Evolutionary conservation across 1,140 invertebrate genomes (phyloP).

Genomic region (Bradysia coprophila): DNA sequence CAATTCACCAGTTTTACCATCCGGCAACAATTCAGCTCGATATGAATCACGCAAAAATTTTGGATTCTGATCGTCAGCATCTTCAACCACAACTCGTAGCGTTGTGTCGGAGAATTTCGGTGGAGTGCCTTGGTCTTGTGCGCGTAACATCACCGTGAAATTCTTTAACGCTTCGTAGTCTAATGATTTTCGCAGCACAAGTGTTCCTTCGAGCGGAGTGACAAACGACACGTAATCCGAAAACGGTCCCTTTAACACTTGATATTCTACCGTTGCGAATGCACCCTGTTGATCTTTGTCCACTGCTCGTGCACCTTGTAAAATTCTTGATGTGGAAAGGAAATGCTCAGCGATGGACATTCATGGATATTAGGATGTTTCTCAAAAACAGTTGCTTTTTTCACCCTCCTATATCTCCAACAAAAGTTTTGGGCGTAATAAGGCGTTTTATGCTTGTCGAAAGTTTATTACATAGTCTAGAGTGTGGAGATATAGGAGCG

Average conservation of each 20-base stretch:
- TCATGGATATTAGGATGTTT: no score
- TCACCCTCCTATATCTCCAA: no score
- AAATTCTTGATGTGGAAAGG: conserved; percentile 23
- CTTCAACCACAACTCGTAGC: conserved; percentile 60
- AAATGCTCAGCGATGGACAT: no score
- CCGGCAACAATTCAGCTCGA: conserved; percentile 39
- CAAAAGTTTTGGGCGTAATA: no score
- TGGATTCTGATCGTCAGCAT: conserved; percentile 88
- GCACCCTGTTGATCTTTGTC: conserved; percentile 79
- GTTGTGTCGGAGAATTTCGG: conserved; percentile 52
- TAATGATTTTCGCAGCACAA: conserved; percentile 58
- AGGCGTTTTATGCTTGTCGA: no score
- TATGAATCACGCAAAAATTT: conserved; percentile 61
- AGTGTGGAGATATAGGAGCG: no score
- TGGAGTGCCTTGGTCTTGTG: conserved; percentile 69
- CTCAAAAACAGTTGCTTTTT: no score
- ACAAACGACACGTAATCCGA: conserved; percentile 68
- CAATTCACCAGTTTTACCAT: conserved; percentile 20
- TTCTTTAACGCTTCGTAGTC: conserved; percentile 69
- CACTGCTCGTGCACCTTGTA: conserved; percentile 54
- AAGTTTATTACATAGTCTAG: no score
- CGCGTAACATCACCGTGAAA: conserved; percentile 63
- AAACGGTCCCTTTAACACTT: conserved; percentile 55
- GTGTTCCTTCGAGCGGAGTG: conserved; percentile 68
- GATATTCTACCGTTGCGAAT: conserved; percentile 75